Conservation (phyloP, 2,113 vertebrate genomes). For the Jaculus jaculus region DNA sequence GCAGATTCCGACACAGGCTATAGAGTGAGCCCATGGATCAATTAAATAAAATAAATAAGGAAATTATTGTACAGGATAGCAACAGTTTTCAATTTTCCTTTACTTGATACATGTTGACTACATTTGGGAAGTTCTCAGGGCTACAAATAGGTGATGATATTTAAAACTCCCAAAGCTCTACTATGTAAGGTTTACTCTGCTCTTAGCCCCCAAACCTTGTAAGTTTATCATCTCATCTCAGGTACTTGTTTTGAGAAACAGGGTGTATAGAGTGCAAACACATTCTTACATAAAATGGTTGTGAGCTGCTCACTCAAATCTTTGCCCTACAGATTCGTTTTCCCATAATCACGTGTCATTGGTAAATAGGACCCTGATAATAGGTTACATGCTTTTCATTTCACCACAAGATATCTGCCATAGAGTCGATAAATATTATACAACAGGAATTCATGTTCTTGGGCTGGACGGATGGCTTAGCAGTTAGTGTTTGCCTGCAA, state of each 20-base stretch:
- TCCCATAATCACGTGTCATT: background rate
- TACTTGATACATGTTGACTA: background rate
- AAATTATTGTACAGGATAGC: background rate
- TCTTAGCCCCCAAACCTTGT: background rate
- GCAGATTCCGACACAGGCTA: too few relatives aligned
- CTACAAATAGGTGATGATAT: background rate
- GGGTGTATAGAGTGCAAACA: background rate
- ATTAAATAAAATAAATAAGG: background rate
- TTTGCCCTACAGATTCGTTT: background rate
- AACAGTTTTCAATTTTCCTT: background rate
- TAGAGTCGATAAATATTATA: background rate
- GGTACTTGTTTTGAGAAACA: background rate
- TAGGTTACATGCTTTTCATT: slow-evolving; percentile 18
- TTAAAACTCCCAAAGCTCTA: background rate
- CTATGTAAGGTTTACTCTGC: background rate
- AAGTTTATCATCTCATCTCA: background rate
- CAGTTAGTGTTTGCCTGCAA: too few relatives aligned
- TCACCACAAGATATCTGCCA: background rate
- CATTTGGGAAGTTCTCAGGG: background rate
- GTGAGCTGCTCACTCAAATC: background rate
- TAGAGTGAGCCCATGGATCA: too few relatives aligned
- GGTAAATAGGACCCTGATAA: background rate
- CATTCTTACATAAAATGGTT: background rate
- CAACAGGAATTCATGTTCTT: background rate
- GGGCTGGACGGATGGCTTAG: too few relatives aligned